Base-by-base conservation (phyloP, 2,888 invertebrate species). In the Calameuta filiformis region DNA sequence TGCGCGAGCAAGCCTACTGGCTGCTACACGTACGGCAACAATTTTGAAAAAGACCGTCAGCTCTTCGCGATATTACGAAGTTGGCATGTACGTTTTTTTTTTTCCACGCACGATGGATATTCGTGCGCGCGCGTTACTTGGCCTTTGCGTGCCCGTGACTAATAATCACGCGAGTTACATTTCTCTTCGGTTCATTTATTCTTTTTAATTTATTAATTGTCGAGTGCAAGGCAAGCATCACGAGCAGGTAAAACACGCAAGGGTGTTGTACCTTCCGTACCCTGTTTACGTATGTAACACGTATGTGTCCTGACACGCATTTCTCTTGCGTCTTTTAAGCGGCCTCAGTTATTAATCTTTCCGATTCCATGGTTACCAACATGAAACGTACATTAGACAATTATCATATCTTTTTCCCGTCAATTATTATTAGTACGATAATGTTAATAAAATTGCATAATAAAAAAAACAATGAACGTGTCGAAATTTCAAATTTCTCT, bases 181-280 rank as follows among this genome's bases (percentile, higher is more conserved):
- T 56, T 56, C 56, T 23, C 56, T 23, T 56, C 23, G 56, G 56
- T 56, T 56, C 56, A 76, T 73, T 76, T 68, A 76, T 69, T 73
- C 74, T 77, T 75, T 77, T 73, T 75, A 75, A 77, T 75, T 75
- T 74, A 75, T 77, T 75, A 77, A 77, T 77, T 68, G 74, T 31
- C 33, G 35, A 77, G 74, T 75, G 73, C 68, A 33, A 74, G 31
- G 34, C 73, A 68, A 35, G 35, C 40, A 37, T 31, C 31, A 40
- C 56, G 9, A 56, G 56, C 56, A 56, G 23, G 23, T 56, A 56
- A 23, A 23, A 23, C 56, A 56, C 56, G 56, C 56, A 56, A 56
- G 56, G 56, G 9, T 56, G 56, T 56, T 56, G 56, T 56, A 56
- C 56, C 56, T 23, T 56, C 15, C 56, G 23, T 56, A 56, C 56